Evolutionary conservation across 2,888 invertebrate species (phyloP).

Genomic region (Drosophila pegasa): DNA sequence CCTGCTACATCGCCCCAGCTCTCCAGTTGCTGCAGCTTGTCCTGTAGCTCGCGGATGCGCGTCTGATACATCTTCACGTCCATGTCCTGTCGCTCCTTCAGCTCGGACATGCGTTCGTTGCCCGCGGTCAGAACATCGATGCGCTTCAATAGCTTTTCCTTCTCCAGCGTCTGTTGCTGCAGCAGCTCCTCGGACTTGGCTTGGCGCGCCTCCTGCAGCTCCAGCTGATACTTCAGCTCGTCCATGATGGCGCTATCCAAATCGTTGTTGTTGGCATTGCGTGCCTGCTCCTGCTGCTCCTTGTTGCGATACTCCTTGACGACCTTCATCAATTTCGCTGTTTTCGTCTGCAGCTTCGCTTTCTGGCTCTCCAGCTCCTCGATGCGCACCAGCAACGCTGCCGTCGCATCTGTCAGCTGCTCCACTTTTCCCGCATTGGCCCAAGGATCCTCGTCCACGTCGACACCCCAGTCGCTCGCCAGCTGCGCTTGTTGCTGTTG

Average conservation of each 20-base stretch:
- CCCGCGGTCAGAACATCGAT: constrained; percentile 90
- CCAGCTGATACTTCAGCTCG: constrained; percentile 90
- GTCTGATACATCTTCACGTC: constrained; percentile 90
- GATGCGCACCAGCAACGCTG: constrained; percentile 83
- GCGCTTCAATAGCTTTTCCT: constrained; percentile 88
- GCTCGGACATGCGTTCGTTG: constrained; percentile 91
- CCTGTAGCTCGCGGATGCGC: constrained; percentile 89
- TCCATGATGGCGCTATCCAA: constrained; percentile 92
- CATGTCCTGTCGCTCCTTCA: constrained; percentile 92
- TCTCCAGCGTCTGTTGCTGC: constrained; percentile 88
- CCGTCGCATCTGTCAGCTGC: constrained; percentile 23
- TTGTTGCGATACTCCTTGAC: constrained; percentile 92
- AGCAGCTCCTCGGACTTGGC: constrained; percentile 87
- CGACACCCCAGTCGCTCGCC: constrained; percentile 65
- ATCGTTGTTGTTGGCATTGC: constrained; percentile 81
- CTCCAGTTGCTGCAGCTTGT: constrained; percentile 87
- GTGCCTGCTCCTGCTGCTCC: constrained; percentile 36
- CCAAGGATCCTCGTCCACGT: constrained; percentile 86
- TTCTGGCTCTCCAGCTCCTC: constrained; percentile 88
- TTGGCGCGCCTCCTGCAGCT: constrained; percentile 88
- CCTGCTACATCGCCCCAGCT: constrained; percentile 84
- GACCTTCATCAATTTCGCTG: constrained; percentile 92
- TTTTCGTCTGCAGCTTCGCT: constrained; percentile 88
- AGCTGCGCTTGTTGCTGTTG: not conserved
- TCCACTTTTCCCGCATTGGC: constrained; percentile 86